Base-by-base conservation (phyloP, 92 coral and sea anemone genomes). In the Epizoanthus fatuus region DNA sequence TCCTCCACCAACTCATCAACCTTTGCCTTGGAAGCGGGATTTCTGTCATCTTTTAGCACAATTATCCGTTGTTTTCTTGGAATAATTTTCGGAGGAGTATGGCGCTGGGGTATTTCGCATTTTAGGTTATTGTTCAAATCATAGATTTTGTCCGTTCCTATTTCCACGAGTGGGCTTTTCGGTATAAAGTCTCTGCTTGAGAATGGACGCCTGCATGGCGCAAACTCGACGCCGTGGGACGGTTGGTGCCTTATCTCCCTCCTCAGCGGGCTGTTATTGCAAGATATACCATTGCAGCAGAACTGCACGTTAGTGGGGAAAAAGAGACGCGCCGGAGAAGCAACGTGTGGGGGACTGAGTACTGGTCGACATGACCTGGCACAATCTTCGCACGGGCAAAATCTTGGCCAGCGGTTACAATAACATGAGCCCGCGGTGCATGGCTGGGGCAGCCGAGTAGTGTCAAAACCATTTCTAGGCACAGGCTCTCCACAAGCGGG, bases 11-110 rank as follows among this genome's bases (percentile, higher is more conserved):
- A 5, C 3, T 44, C 20, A 22, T n/a, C 68, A 3, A 8, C 25
- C 40, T 77, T 60, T 37, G 12, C 17, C 29, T 60, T 7, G 38
- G 82, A 60, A 20, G 53, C 53, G 2, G 20, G 70, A 47, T 39
- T 1, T 60, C 82, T 60, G 29, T 77, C 82, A 44, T 77, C 56
- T 25, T 45, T 77, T n/a, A 77, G 71, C 3, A 77, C 82, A n/a
- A 77, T 77, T 0, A 77, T 57, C 69, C 68, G 65, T 60, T 68
- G 82, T 56, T 69, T 77, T 77, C 82, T 44, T 9, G 82, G 82
- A 25, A 77, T 4, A 4, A 59, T 14, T 59, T 77, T 39, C 47
- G 70, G 63, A 59, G 58, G 45, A 9, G 15, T 77, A 44, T 56
- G 51, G 25, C 57, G 42, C 16, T 77, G 69, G 20, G 69, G 39